Percentiles rank a stretch among this genome's conserved stretches.
phyloP scores from a whole-genome alignment of 2,888 invertebrate species.

The Eristalis arbustorum region DNA sequence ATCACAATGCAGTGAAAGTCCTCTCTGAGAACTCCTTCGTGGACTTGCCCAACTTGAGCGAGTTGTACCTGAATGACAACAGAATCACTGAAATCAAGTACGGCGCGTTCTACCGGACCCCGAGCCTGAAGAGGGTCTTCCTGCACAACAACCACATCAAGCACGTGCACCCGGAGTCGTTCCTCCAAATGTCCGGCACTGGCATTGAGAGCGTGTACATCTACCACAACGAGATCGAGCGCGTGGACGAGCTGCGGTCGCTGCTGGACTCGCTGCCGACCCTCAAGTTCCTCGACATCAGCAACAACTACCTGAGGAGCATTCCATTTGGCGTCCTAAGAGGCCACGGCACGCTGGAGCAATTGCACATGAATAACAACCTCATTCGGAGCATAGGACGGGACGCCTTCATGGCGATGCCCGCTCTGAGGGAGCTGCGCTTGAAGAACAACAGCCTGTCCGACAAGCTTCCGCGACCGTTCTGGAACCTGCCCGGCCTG shows the following conservation, averaged over 20 bases:
- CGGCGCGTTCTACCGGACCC: slow-evolving; percentile 90
- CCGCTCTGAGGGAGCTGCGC: slow-evolving; percentile 89
- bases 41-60: slow-evolving; percentile 86
- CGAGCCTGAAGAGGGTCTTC: slow-evolving; percentile 86
- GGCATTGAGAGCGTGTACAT: slow-evolving; percentile 89
- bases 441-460: slow-evolving; percentile 91
- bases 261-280: slow-evolving; percentile 89
- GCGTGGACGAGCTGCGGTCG: slow-evolving; percentile 87
- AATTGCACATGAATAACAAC: slow-evolving; percentile 90
- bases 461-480: slow-evolving; percentile 87
- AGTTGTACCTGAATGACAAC: slow-evolving; percentile 86
- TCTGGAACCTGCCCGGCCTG: slow-evolving; percentile 91
- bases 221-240: slow-evolving; percentile 88
- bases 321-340: slow-evolving; percentile 89
- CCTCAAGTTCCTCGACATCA: slow-evolving; percentile 89
- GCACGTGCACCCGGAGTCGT: slow-evolving; percentile 90
- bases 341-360: slow-evolving; percentile 90
- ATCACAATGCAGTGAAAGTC: slow-evolving; percentile 86
- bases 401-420: slow-evolving; percentile 91
- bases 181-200: slow-evolving; percentile 87
- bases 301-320: slow-evolving; percentile 88
- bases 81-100: slow-evolving; percentile 88
- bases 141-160: slow-evolving; percentile 88
- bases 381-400: slow-evolving; percentile 87
- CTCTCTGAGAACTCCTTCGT: slow-evolving; percentile 90